These are phyloP conservation scores for Sphaerophoria taeniata DNA, from an alignment of 2,888 invertebrate species.

Conservation along the genomic window DNA sequence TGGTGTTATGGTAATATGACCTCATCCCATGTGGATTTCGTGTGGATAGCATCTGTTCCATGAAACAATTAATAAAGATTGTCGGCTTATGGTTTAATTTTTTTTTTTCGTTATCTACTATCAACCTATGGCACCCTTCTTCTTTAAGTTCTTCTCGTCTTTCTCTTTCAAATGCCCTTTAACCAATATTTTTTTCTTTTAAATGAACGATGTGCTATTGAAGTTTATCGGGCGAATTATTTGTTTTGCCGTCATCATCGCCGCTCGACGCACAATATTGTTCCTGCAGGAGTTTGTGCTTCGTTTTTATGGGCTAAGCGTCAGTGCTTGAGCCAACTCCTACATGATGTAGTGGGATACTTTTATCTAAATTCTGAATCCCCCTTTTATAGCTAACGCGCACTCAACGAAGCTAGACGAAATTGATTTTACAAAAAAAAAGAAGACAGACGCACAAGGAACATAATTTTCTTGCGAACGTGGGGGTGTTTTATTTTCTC, in stretches of 20 bases:
- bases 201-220: slow-evolving; percentile 73
- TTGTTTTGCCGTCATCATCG: slow-evolving; percentile 52
- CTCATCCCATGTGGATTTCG: slow-evolving; percentile 62
- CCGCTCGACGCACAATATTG: slow-evolving; percentile 64
- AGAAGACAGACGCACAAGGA: slow-evolving; percentile 29
- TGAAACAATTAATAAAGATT: slow-evolving; percentile 64
- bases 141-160: neutral
- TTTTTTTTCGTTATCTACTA: slow-evolving; percentile 11
- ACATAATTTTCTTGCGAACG: too few species aligned
- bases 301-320: slow-evolving; percentile 37
- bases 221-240: slow-evolving; percentile 73
- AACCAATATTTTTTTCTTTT: slow-evolving; percentile 49
- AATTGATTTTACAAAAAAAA: slow-evolving; percentile 64
- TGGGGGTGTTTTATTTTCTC: neutral
- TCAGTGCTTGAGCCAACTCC: slow-evolving; percentile 9
- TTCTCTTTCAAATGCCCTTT: slow-evolving; percentile 29
- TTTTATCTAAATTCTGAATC: slow-evolving; percentile 20
- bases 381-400: slow-evolving; percentile 34
- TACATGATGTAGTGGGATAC: too few species aligned
- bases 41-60: slow-evolving; percentile 66
- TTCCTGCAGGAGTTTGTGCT: slow-evolving; percentile 52
- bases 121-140: slow-evolving; percentile 24
- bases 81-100: slow-evolving; percentile 54
- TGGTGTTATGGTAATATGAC: slow-evolving; percentile 52
- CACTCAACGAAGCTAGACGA: slow-evolving; percentile 64